Evolutionary conservation across 2,888 invertebrate genomes (phyloP).

Genomic region (Synanthedon formicaeformis): DNA sequence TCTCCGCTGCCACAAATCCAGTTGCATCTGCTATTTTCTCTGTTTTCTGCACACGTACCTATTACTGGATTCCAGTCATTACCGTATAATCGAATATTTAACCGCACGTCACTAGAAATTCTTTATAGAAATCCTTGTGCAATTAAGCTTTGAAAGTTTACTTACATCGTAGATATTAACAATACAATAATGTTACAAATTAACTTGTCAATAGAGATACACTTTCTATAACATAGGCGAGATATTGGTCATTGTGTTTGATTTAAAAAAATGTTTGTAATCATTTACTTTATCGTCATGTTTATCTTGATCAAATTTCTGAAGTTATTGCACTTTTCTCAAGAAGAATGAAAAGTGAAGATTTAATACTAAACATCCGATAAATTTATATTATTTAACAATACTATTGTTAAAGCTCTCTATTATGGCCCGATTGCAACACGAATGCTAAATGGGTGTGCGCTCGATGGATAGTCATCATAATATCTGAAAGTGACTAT

Average conservation of each 20-base stretch:
- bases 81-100: too few species aligned
- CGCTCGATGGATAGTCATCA: constrained; percentile 7
- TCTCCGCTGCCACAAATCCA: neutral
- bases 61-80: neutral
- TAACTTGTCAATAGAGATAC: neutral
- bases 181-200: too few species aligned
- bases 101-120: too few species aligned
- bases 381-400: constrained; percentile 15
- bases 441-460: constrained; percentile 16
- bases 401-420: constrained; percentile 27
- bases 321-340: neutral
- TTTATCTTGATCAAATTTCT: too few species aligned
- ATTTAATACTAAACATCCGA: constrained; percentile 1
- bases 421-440: constrained; percentile 21
- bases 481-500: constrained; percentile 6
- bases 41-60: neutral
- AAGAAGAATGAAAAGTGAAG: constrained; percentile 1
- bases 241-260: too few species aligned
- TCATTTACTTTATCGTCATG: too few species aligned
- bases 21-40: neutral
- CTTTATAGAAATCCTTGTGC: too few species aligned
- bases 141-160: too few species aligned
- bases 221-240: neutral
- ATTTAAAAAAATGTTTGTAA: too few species aligned
- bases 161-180: too few species aligned